Percentiles rank a stretch among this genome's conserved stretches.
These are phyloP conservation scores for Drosophila kikkawai DNA, from an alignment of 1,140 invertebrate species.

Conservation along the genomic window DNA sequence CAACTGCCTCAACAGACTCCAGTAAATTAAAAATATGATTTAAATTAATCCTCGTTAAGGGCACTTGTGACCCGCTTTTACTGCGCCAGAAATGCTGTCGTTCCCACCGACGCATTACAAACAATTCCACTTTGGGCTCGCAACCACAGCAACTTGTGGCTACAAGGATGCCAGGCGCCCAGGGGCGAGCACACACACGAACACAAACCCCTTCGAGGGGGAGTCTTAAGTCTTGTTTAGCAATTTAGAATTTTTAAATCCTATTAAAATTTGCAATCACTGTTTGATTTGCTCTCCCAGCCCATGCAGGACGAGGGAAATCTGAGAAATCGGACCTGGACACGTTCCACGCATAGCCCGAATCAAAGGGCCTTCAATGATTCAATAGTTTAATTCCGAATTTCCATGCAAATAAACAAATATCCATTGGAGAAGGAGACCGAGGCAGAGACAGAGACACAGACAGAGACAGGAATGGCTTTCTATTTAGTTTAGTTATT, in stretches of 20 bases:
- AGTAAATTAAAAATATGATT: slow-evolving; percentile 73
- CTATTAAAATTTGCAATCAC: slow-evolving; percentile 75
- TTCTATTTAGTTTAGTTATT: slow-evolving; percentile 80
- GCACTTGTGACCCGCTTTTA: slow-evolving; percentile 26
- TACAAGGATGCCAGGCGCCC: slow-evolving; percentile 15
- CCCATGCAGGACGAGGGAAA: slow-evolving; percentile 19
- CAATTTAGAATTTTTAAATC: slow-evolving; percentile 80
- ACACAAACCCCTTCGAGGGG: slow-evolving; percentile 23
- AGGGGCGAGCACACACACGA: slow-evolving; percentile 15
- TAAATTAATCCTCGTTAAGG: slow-evolving; percentile 69
- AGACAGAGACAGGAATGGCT: slow-evolving; percentile 24
- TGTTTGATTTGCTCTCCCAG: slow-evolving; percentile 68
- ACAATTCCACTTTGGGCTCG: slow-evolving; percentile 77
- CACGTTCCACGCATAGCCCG: slow-evolving; percentile 37
- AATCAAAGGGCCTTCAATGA: slow-evolving; percentile 72
- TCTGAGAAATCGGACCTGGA: slow-evolving; percentile 16
- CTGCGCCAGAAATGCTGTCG: slow-evolving; percentile 19
- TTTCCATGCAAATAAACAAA: slow-evolving; percentile 68
- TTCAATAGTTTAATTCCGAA: slow-evolving; percentile 73
- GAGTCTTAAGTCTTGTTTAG: slow-evolving; percentile 67
- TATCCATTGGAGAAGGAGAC: slow-evolving; percentile 31
- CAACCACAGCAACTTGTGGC: slow-evolving; percentile 76
- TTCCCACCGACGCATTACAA: slow-evolving; percentile 72
- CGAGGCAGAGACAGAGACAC: background rate
- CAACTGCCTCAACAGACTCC: slow-evolving; percentile 21